Evolutionary conservation across 2,797 vertebrate genomes (phyloP).

Genomic region (Chanos chanos): DNA sequence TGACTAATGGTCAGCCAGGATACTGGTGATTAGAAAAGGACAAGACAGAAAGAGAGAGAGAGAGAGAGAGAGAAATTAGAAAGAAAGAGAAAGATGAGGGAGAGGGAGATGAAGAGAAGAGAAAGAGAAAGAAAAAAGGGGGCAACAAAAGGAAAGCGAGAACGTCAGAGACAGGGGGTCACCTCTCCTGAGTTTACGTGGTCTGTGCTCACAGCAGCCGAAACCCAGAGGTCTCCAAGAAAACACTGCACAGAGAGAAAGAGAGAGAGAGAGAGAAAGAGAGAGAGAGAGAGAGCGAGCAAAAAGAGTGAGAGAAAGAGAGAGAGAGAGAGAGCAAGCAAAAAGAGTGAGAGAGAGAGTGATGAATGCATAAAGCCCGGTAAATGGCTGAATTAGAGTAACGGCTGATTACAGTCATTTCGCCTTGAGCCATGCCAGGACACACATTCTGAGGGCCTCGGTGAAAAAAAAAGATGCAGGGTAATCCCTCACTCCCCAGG

Average conservation of each 20-base stretch:
- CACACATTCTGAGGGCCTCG: slow-evolving; percentile 41
- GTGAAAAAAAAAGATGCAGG: slow-evolving; percentile 38
- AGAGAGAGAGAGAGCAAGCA: slow-evolving; percentile 18
- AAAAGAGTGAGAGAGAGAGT: slow-evolving; percentile 54
- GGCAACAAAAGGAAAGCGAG: background rate
- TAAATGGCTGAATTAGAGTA: slow-evolving; percentile 67
- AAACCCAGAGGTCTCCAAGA: too few relatives aligned
- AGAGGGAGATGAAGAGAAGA: background rate
- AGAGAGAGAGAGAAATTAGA: background rate
- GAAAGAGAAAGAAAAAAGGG: background rate
- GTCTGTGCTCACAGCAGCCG: too few relatives aligned
- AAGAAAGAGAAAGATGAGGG: background rate
- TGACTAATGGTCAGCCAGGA: slow-evolving; percentile 61
- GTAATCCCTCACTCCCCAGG: slow-evolving; percentile 46
- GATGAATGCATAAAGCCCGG: slow-evolving; percentile 68
- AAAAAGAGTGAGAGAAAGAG: background rate
- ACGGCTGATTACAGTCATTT: slow-evolving; percentile 70
- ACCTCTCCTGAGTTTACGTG: too few relatives aligned
- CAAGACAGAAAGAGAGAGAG: slow-evolving; percentile 31
- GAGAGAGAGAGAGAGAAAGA: background rate
- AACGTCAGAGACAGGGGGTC: too few relatives aligned
- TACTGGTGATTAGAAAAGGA: slow-evolving; percentile 51
- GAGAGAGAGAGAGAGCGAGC: background rate
- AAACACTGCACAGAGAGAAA: too few relatives aligned
- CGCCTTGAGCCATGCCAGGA: slow-evolving; percentile 57